phyloP scores from a whole-genome alignment of 2,888 invertebrate genomes.

The Trichogramma evanescens region DNA sequence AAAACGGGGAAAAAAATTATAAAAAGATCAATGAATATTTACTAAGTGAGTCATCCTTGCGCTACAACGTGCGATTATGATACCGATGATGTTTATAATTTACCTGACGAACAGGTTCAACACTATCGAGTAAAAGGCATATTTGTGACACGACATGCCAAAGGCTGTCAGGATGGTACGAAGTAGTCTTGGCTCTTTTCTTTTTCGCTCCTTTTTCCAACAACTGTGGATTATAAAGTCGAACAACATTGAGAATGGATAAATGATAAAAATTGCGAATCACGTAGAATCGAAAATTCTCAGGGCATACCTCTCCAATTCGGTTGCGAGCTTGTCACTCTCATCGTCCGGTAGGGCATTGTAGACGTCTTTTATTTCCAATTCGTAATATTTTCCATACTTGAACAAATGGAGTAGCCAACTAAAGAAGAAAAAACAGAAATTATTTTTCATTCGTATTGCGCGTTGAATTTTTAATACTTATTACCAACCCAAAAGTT shows the following conservation, averaged over 20 bases:
- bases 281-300: neutral
- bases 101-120: constrained; percentile 41
- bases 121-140: constrained; percentile 54
- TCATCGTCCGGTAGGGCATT: constrained; percentile 57
- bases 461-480: constrained; percentile 35
- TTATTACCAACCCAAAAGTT: constrained; percentile 53
- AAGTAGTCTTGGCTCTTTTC: constrained; percentile 54
- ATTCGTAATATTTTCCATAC: constrained; percentile 57
- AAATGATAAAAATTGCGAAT: neutral
- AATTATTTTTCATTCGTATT: neutral
- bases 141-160: constrained; percentile 54
- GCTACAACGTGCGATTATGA: no score
- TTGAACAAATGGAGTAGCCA: constrained; percentile 62
- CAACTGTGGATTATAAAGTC: constrained; percentile 40
- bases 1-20: constrained; percentile 49
- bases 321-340: constrained; percentile 60
- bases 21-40: constrained; percentile 49
- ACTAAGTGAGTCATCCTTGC: no score
- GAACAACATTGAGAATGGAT: neutral
- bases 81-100: neutral
- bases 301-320: constrained; percentile 52
- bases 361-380: constrained; percentile 62
- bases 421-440: constrained; percentile 43
- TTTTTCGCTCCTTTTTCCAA: constrained; percentile 55
- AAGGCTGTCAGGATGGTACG: constrained; percentile 57